Evolutionary conservation across 2,797 vertebrate species (phyloP).

Genomic region (Channallabes apus): DNA sequence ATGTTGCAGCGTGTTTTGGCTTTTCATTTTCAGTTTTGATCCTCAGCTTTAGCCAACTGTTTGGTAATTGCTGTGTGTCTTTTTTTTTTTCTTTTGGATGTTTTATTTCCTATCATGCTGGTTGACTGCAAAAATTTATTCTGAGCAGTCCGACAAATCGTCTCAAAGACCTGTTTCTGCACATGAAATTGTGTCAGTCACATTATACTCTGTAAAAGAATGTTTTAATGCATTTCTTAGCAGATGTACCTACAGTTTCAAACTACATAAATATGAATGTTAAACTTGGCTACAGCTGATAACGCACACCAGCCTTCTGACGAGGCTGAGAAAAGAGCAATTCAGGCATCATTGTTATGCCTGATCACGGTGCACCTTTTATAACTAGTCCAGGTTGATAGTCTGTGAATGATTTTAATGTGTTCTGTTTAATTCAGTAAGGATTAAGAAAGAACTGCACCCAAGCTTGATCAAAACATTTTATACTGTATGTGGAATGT

Average conservation of each 20-base stretch:
- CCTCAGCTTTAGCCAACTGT: neutral
- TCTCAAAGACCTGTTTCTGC: neutral
- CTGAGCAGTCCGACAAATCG: neutral
- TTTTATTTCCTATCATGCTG: neutral
- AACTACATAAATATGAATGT: neutral
- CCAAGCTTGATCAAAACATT: neutral
- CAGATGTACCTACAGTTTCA: neutral
- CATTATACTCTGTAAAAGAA: neutral
- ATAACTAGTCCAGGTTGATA: neutral
- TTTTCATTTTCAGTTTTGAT: neutral
- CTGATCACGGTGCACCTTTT: neutral
- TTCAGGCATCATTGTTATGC: neutral
- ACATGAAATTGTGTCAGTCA: neutral
- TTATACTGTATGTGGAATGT: neutral
- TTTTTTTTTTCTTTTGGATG: neutral
- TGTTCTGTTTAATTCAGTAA: neutral
- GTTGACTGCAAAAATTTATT: neutral
- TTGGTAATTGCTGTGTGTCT: neutral
- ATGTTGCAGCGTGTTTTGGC: conserved; percentile 23
- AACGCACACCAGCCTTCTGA: neutral
- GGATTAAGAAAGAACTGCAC: neutral
- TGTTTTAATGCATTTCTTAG: neutral
- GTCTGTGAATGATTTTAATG: conserved; percentile 8
- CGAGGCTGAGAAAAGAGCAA: neutral
- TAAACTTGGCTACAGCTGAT: neutral